Base-by-base conservation (phyloP, 2,888 invertebrate genomes). In the Heliconius charithonia region DNA sequence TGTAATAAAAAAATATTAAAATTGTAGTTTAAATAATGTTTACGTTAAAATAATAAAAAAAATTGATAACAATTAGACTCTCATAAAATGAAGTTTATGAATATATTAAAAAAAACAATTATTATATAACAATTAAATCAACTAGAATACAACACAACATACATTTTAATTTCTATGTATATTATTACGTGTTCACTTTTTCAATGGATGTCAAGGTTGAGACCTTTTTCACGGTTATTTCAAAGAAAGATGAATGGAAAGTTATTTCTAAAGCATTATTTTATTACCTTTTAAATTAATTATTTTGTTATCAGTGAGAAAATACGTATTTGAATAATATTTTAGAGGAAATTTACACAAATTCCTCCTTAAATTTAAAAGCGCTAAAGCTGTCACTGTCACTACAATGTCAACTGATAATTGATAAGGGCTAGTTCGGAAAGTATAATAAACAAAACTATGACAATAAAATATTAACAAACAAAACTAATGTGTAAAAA, bases 191-290 rank as follows among this genome's bases (percentile, higher is more conserved):
- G 77, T 77, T 77, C 82, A 82, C 77, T 78, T 81, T 79, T 78
- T 77, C 62, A 83, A 83, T 84, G 80, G 80, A 85, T 87, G 88
- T 90, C 90, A 92, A 91, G 91, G 91, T 89, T 89, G 87, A 51
- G 45, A 81, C 80, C 75, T 82, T 81, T 82, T 81, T 37, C 12
- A 37, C 16, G 41, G 29, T 71, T 66, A 19, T 66, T 65, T 73
- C 59, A n/a, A 71, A 79, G 83, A 74, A 80, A 78, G 76, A 76
- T 81, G 66, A 79, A 76, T 79, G 56, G 27, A 78, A 62, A 66
- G 27, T 63, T 19, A 32, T 41, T 25, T 19, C 16, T 2, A 67
- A 65, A 56, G n/a, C 27, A n/a, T 70, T 45, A 65, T 56, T 75
- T 37, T 32, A 51, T 56, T 72, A 79, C 76, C 79, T 79, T 51